phyloP scores from a whole-genome alignment of 2,888 invertebrate genomes.

The Cryptus viduatorius region DNA sequence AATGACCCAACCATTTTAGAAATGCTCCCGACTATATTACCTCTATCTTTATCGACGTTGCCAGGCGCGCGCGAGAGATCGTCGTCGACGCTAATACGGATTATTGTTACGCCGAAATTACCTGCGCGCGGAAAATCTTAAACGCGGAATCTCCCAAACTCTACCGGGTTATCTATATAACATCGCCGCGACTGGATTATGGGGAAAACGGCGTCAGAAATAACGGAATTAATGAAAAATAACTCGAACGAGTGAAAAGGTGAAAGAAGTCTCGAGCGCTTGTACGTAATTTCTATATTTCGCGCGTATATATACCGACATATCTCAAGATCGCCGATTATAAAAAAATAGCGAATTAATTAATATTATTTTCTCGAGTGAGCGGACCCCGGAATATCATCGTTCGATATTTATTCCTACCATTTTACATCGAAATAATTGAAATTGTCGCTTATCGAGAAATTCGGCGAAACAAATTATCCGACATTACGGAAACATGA shows the following conservation, averaged over 20 bases:
- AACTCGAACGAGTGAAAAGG: conserved; percentile 29
- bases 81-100: conserved; percentile 32
- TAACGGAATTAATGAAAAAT: conserved; percentile 43
- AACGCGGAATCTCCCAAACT: conserved; percentile 15
- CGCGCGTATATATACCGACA: neutral
- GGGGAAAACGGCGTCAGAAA: conserved; percentile 7
- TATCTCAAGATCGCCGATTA: neutral
- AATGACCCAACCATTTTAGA: conserved; percentile 68
- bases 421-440: neutral
- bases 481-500: neutral
- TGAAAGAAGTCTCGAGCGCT: conserved; percentile 17
- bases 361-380: neutral
- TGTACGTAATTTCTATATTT: conserved; percentile 22
- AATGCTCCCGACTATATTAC: conserved; percentile 65
- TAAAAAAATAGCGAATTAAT: neutral
- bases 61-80: conserved; percentile 57
- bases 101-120: conserved; percentile 25
- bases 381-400: neutral
- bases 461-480: neutral
- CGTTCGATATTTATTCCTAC: neutral
- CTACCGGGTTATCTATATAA: neutral
- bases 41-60: conserved; percentile 68
- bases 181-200: neutral
- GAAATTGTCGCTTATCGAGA: neutral
- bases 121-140: conserved; percentile 3